Base-by-base conservation (phyloP, 64 coral and sea anemone genomes). In the Actinia tenebrosa region DNA sequence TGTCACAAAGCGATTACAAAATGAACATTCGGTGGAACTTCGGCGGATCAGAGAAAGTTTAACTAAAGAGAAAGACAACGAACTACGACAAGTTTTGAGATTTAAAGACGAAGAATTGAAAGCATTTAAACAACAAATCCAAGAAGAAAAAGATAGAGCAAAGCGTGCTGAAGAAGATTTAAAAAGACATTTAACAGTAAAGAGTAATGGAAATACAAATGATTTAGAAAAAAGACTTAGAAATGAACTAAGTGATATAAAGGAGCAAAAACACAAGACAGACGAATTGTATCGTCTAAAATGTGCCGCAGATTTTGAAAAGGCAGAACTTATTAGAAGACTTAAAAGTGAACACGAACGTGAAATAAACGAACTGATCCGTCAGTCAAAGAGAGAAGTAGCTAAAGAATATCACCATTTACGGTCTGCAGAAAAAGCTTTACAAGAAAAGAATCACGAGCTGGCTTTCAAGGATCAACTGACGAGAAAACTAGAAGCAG, bases 61-160 rank as follows among this genome's bases (percentile, higher is more conserved):
- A 9, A 58, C 83, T 5, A 95, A 63, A 86, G 93, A 99, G 30
- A 99, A 99, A 64, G 97, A 99, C 58, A 91, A 87, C 54, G 97
- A 99, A 86, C 86, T 99, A 15, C 60, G 97, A 43, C 93, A 99
- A 84, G 88, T 99, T 45, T 84, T 99, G 26, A 95, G 92, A 22
- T 92, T 99, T 37, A 99, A 95, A 78, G 97, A 99, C 56, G 97
- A 99, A 78, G 97, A 99, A 87, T 87, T 90, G 20, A 95, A 95
- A 84, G 80, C 97, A 18, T 75, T 99, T 10, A 95, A 95, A 84
- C 90, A 92, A 30, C 93, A 99, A 91, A 45, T 99, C 79, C 59
- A 63, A 23, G 97, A 99, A 16, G 88, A 92, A 52, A 99, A 95
- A 78, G 93, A 99, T 16, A 91, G 80, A 60, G 88, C 88, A 19